These are phyloP conservation scores for Apostichopus californicus DNA, from an alignment of 35 echinoderm and acorn worm genomes.

Conservation along the genomic window DNA sequence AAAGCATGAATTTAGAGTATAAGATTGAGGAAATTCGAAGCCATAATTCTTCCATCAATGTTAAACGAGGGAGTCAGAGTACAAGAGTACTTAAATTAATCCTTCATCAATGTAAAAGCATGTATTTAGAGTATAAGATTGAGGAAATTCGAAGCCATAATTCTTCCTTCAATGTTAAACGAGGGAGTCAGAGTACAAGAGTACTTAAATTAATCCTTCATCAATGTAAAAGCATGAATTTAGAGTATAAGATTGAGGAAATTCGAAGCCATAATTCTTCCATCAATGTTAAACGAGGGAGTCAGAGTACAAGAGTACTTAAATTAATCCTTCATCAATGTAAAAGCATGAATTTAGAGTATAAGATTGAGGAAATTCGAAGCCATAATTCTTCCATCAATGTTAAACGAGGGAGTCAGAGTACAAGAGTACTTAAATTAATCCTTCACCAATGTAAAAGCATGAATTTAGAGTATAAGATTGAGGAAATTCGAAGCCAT, in stretches of 20 bases:
- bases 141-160: not conserved
- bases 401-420: constrained; percentile 84
- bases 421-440: constrained; percentile 75
- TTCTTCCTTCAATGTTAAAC: no score
- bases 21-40: constrained; percentile 50
- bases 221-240: constrained; percentile 87
- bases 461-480: constrained; percentile 84
- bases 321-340: constrained; percentile 73
- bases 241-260: constrained; percentile 75
- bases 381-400: not conserved
- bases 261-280: constrained; percentile 66
- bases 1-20: constrained; percentile 88
- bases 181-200: no score
- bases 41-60: constrained; percentile 81
- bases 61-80: constrained; percentile 87
- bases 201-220: constrained; percentile 54
- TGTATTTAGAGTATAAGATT: constrained; percentile 83
- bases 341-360: constrained; percentile 83
- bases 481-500: constrained; percentile 29
- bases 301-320: constrained; percentile 79
- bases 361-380: constrained; percentile 64
- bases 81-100: no score
- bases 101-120: no score
- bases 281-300: constrained; percentile 85
- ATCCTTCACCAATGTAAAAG: constrained; percentile 86